phyloP scores from a whole-genome alignment of 2,888 invertebrate genomes.

The Anagyrus pseudococci region DNA sequence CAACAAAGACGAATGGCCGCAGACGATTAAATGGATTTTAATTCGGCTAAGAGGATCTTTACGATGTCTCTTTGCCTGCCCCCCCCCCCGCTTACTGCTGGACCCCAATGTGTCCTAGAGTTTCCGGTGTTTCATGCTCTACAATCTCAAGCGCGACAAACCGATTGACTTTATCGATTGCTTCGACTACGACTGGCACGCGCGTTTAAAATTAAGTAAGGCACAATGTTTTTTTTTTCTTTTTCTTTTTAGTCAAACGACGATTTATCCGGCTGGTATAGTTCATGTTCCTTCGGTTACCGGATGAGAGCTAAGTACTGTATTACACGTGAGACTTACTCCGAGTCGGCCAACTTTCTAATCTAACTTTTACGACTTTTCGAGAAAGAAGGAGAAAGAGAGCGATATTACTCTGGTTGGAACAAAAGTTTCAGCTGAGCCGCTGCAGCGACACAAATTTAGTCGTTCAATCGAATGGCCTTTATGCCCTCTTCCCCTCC shows the following conservation, averaged over 20 bases:
- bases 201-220: not conserved
- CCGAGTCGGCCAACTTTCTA: conserved; percentile 7
- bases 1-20: not conserved
- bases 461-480: no score
- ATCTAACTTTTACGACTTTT: conserved; percentile 5
- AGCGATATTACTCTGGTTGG: no score
- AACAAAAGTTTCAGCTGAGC: no score
- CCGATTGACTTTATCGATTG: conserved; percentile 22
- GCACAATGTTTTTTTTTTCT: conserved; percentile 11
- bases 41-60: conserved; percentile 47
- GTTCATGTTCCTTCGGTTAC: no score
- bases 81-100: no score
- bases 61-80: conserved; percentile 16
- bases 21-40: conserved; percentile 54
- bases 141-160: not conserved
- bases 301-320: no score
- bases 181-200: not conserved
- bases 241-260: not conserved
- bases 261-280: no score
- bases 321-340: not conserved
- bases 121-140: no score
- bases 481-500: no score
- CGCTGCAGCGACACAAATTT: no score
- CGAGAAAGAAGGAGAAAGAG: no score
- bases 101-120: no score